phyloP scores from a whole-genome alignment of 2,797 vertebrate genomes.

The Falco berigora region DNA sequence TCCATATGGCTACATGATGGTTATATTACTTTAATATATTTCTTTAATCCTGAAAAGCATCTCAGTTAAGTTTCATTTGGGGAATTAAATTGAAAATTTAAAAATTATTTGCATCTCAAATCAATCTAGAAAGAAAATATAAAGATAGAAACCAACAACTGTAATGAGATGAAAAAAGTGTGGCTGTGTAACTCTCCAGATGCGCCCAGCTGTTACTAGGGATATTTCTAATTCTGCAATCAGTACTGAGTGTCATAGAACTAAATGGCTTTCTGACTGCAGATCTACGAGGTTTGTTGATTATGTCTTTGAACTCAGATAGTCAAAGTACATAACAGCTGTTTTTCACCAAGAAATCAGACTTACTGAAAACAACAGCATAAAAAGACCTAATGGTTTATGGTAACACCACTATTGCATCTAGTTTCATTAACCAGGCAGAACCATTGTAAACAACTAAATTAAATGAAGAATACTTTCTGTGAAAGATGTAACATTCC shows the following conservation, averaged over 20 bases:
- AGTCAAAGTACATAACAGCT: constrained; percentile 68
- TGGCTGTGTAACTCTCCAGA: constrained; percentile 75
- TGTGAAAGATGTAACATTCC: neutral
- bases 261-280: constrained; percentile 33
- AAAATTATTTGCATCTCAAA: neutral
- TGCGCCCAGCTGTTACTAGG: constrained; percentile 86
- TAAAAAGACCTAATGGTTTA: constrained; percentile 45
- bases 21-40: neutral
- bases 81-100: neutral
- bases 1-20: neutral
- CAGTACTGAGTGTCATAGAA: constrained; percentile 29
- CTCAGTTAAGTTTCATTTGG: neutral
- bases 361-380: constrained; percentile 54
- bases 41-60: neutral
- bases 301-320: constrained; percentile 71
- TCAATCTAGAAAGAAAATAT: constrained; percentile 25
- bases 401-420: constrained; percentile 19
- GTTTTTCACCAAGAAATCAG: constrained; percentile 63
- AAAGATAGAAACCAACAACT: constrained; percentile 5
- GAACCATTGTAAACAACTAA: neutral
- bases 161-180: constrained; percentile 76
- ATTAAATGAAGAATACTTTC: neutral
- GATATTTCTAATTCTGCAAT: constrained; percentile 73
- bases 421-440: neutral
- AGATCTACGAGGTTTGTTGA: constrained; percentile 54